Conservation (phyloP, 2,888 invertebrate genomes). For the Rhagophthalmus giganteus region DNA sequence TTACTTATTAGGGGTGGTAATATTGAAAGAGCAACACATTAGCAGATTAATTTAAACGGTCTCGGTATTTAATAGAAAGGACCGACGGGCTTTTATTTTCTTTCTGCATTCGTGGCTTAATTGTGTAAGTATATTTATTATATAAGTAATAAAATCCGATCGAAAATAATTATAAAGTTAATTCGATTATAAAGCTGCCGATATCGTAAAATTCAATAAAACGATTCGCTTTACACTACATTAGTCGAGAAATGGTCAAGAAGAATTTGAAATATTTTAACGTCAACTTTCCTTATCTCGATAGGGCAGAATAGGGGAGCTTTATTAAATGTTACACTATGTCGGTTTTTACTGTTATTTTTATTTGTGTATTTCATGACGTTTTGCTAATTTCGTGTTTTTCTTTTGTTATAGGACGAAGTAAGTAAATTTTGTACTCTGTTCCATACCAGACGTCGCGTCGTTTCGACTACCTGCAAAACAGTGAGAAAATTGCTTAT, state of each 20-base stretch:
- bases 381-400: slow-evolving; percentile 50
- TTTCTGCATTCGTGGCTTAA: no score
- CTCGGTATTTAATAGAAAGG: slow-evolving; percentile 27
- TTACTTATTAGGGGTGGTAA: slow-evolving; percentile 45
- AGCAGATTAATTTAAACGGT: slow-evolving; percentile 47
- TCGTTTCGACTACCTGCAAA: slow-evolving; percentile 14
- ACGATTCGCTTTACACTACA: slow-evolving; percentile 33
- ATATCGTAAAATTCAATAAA: slow-evolving; percentile 16
- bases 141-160: no score
- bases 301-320: slow-evolving; percentile 7
- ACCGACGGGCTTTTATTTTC: no score
- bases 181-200: not conserved
- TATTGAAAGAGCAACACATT: slow-evolving; percentile 49
- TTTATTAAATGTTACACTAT: slow-evolving; percentile 2
- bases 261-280: slow-evolving; percentile 30
- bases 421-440: slow-evolving; percentile 49
- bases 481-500: slow-evolving; percentile 23
- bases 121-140: no score
- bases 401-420: slow-evolving; percentile 58
- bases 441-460: slow-evolving; percentile 18
- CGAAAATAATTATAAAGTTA: not conserved
- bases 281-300: slow-evolving; percentile 9
- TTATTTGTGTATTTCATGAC: slow-evolving; percentile 22
- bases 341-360: slow-evolving; percentile 13
- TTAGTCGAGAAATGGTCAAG: slow-evolving; percentile 39